These are phyloP conservation scores for Pachliopta kotzebuea DNA, from an alignment of 2,888 invertebrate genomes.

Conservation along the genomic window DNA sequence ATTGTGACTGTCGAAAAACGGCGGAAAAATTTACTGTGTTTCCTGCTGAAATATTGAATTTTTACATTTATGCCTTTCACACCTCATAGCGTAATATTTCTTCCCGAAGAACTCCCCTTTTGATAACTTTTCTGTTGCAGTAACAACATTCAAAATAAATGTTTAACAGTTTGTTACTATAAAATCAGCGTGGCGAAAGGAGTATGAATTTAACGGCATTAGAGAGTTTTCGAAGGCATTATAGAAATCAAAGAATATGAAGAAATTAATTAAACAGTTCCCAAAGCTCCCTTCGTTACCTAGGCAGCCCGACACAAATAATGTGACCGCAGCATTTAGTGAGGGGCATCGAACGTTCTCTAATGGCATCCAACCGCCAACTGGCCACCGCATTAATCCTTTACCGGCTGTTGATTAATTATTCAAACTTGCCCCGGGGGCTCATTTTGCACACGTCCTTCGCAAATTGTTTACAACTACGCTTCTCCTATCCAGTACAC, in stretches of 20 bases:
- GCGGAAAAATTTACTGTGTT: slow-evolving; percentile 63
- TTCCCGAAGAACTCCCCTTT: slow-evolving; percentile 59
- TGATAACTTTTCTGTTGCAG: slow-evolving; percentile 71
- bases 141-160: slow-evolving; percentile 76
- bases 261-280: slow-evolving; percentile 43
- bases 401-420: slow-evolving; percentile 77
- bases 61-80: slow-evolving; percentile 80
- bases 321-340: slow-evolving; percentile 72
- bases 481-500: slow-evolving; percentile 32
- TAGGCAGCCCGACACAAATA: slow-evolving; percentile 53
- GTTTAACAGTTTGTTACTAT: slow-evolving; percentile 72
- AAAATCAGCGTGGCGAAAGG: slow-evolving; percentile 47
- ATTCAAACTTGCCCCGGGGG: slow-evolving; percentile 71
- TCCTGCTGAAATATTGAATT: slow-evolving; percentile 74
- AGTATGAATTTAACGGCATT: slow-evolving; percentile 14
- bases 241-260: slow-evolving; percentile 31
- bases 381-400: slow-evolving; percentile 79
- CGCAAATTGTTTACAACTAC: slow-evolving; percentile 64
- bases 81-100: slow-evolving; percentile 80
- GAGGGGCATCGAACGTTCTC: slow-evolving; percentile 70
- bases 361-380: slow-evolving; percentile 77
- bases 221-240: slow-evolving; percentile 5
- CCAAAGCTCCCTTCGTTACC: slow-evolving; percentile 43
- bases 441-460: slow-evolving; percentile 52
- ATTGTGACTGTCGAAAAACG: slow-evolving; percentile 60